Percentiles rank a stretch among this genome's conserved stretches.
Conservation (phyloP, 2,797 vertebrate species). For the Rhinophrynus dorsalis region DNA sequence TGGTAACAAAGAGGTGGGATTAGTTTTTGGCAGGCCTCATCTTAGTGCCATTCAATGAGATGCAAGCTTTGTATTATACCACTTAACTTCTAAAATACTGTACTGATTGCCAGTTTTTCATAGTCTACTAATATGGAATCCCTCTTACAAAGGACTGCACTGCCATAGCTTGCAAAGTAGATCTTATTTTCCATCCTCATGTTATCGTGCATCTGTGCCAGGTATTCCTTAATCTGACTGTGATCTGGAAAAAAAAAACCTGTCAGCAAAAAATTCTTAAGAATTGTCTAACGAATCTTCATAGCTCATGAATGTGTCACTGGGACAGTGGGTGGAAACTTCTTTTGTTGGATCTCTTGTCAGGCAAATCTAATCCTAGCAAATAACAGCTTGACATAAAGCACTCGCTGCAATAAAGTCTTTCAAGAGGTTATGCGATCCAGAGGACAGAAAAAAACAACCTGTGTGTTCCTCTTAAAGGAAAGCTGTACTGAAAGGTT, state of each 20-base stretch:
- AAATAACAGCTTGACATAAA: conserved; percentile 33
- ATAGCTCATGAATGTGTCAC: conserved; percentile 30
- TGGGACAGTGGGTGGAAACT: conserved; percentile 21
- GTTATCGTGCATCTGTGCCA: background rate
- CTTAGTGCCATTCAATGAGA: conserved; percentile 20
- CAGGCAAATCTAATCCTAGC: conserved; percentile 31
- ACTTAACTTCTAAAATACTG: conserved; percentile 22
- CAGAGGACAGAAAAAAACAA: conserved; percentile 7
- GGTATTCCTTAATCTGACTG: conserved; percentile 20
- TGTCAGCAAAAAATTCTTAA: conserved; percentile 22
- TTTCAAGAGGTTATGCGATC: conserved; percentile 32
- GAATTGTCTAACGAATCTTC: conserved; percentile 24
- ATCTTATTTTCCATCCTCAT: conserved; percentile 2
- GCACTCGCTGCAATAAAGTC: conserved; percentile 17
- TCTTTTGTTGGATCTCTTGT: conserved; percentile 24
- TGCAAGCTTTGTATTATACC: conserved; percentile 25
- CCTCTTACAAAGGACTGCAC: conserved; percentile 4
- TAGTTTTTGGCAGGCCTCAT: conserved; percentile 21
- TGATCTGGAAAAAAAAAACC: background rate
- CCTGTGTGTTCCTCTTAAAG: conserved; percentile 24
- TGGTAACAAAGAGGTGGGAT: conserved; percentile 41
- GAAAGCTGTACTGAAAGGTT: background rate
- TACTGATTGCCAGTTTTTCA: conserved; percentile 29
- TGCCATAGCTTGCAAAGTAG: conserved; percentile 1
- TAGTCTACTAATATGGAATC: background rate